These are phyloP conservation scores for Zosterops hypoxanthus DNA, from an alignment of 2,113 vertebrate genomes.

Conservation along the genomic window DNA sequence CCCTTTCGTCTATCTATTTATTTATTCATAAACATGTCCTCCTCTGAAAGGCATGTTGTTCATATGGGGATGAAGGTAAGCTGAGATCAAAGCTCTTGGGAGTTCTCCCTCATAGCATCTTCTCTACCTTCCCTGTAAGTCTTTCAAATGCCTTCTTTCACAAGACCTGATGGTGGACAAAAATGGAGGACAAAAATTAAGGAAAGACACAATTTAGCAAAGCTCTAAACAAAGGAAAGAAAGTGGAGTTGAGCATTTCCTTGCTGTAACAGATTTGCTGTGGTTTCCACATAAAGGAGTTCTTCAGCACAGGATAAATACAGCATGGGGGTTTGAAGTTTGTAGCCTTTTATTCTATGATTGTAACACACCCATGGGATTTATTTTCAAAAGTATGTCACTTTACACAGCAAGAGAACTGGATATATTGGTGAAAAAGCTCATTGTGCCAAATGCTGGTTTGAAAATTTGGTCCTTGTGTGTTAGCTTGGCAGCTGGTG, in stretches of 20 bases:
- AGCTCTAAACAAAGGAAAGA: neutral
- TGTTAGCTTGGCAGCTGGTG: neutral
- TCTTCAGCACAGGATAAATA: neutral
- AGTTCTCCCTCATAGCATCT: neutral
- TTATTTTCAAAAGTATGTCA: neutral
- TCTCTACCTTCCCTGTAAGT: neutral
- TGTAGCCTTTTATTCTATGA: neutral
- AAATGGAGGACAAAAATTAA: neutral
- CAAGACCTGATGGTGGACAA: neutral
- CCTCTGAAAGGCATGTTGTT: constrained; percentile 47
- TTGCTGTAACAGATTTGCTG: neutral
- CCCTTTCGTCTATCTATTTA: constrained; percentile 32
- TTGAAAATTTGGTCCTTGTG: neutral
- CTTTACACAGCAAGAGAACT: neutral
- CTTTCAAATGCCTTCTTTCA: neutral
- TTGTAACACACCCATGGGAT: neutral
- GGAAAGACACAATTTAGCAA: neutral
- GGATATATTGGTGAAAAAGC: neutral
- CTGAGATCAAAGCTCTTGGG: constrained; percentile 44
- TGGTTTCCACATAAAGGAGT: neutral
- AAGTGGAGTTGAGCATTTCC: neutral
- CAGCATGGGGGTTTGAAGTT: neutral
- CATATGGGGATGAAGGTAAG: constrained; percentile 27
- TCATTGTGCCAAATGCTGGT: neutral
- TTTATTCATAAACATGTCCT: constrained; percentile 53